phyloP scores from a whole-genome alignment of 2,113 vertebrate species.

The Orcinus orca region DNA sequence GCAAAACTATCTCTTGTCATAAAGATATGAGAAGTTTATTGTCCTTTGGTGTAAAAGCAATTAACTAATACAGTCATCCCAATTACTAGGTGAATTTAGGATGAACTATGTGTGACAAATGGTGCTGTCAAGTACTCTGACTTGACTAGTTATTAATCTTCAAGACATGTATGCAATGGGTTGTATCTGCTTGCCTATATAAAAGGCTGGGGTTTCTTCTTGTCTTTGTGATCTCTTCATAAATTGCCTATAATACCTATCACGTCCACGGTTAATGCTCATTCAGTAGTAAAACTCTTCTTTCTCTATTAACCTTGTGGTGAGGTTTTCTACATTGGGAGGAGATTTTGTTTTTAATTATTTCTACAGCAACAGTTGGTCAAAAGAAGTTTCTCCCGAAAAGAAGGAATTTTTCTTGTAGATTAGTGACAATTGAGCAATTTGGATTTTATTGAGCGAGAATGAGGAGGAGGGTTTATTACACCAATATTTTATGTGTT shows the following conservation, averaged over 20 bases:
- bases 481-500: background rate
- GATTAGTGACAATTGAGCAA: background rate
- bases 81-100: background rate
- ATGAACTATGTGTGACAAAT: background rate
- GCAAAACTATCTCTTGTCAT: background rate
- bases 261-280: background rate
- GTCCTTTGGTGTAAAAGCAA: background rate
- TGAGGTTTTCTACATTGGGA: background rate
- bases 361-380: background rate
- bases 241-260: background rate
- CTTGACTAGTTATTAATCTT: background rate
- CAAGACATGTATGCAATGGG: background rate
- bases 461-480: background rate
- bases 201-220: background rate
- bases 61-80: background rate
- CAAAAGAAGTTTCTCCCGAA: background rate
- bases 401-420: background rate
- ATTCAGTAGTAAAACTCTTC: background rate
- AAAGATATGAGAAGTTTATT: background rate
- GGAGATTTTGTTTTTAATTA: background rate
- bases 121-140: background rate
- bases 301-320: background rate
- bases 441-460: background rate
- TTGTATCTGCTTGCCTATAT: background rate
- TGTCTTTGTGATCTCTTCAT: background rate